Evolutionary conservation across 2,888 invertebrate genomes (phyloP), one percentile per base, ranked within the genome.

Genomic region (Agrochola lota): DNA sequence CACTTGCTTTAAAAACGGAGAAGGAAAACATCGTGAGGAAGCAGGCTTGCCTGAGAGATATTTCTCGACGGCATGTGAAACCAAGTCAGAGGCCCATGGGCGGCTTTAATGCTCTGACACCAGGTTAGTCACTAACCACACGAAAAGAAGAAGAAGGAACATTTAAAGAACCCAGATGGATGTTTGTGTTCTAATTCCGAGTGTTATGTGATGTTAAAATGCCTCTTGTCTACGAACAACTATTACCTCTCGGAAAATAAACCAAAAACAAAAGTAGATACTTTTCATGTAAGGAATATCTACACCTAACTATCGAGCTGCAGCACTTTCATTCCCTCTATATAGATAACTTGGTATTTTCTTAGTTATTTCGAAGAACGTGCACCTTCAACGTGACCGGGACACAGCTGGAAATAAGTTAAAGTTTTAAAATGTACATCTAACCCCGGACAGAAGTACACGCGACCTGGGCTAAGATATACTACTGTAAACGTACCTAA

Each of bases 341-440:
- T 72, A 55, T 72, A 78, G 40, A 71, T 77, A 83, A 74, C 64
- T 76, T 52, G 52, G 62, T 68, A 72, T 73, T 71, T 74, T 68
- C 63, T 57, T 57, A 77, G 55, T 73, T 80, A 86, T 80, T 86
- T 84, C 62, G 26, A 78, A 23, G 66, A 74, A 78, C 77, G 69
- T 81, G 74, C 71, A 86, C 78, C 73, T 78, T 60, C 68, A 69
- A 78, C 76, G 84, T 86, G 84, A 83, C 81, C 26, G 49, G 23
- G 52, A 71, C 80, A 80, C 71, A 69, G 77, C 71, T 74, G n/a
- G 71, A 80, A 77, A 87, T 82, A 86, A 86, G 68, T 75, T 74
- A 69, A 84, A 84, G 75, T 80, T 86, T 82, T 76, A 77, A 87
- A 82, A 84, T 84, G 82, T 74, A 30, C 69, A 68, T 76, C 67